These are phyloP conservation scores for Noctuana brunneofusca DNA, from an alignment of 2,888 invertebrate genomes.

Conservation along the genomic window DNA sequence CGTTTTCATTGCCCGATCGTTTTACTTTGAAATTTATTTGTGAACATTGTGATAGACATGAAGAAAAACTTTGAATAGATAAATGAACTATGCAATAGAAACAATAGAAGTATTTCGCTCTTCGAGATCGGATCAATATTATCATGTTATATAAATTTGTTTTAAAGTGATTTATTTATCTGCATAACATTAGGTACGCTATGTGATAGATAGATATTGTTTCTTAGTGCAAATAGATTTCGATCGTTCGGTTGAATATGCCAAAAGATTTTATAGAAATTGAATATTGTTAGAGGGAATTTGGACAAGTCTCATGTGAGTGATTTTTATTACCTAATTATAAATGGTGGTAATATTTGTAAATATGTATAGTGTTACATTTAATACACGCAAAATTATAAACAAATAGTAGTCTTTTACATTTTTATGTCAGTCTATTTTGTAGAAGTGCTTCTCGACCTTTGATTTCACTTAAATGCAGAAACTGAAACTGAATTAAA, in stretches of 20 bases:
- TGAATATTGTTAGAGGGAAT: slow-evolving; percentile 45
- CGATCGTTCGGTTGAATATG: slow-evolving; percentile 39
- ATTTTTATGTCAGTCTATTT: no score
- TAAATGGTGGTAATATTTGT: slow-evolving; percentile 39
- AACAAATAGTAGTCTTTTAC: slow-evolving; percentile 2
- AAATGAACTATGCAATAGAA: slow-evolving; percentile 2
- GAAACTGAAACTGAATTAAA: no score
- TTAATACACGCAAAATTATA: slow-evolving; percentile 56
- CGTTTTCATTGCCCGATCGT: not conserved
- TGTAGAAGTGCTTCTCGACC: no score
- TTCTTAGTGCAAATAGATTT: slow-evolving; percentile 3
- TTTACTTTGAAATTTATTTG: slow-evolving; percentile 14
- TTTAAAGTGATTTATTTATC: not conserved
- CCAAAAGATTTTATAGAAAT: slow-evolving; percentile 52
- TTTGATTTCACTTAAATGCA: no score
- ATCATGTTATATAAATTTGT: not conserved
- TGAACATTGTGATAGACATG: slow-evolving; percentile 20
- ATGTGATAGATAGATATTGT: no score
- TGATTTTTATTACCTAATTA: slow-evolving; percentile 36
- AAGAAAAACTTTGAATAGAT: slow-evolving; percentile 5
- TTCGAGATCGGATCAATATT: no score
- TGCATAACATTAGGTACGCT: no score
- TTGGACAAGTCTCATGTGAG: slow-evolving; percentile 55
- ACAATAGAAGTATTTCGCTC: not conserved
- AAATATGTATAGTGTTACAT: slow-evolving; percentile 68